Evolutionary conservation across 35 echinoderm and acorn worm genomes (phyloP), one percentile per base, ranked within the genome.

Genomic region (Apostichopus japonicus): DNA sequence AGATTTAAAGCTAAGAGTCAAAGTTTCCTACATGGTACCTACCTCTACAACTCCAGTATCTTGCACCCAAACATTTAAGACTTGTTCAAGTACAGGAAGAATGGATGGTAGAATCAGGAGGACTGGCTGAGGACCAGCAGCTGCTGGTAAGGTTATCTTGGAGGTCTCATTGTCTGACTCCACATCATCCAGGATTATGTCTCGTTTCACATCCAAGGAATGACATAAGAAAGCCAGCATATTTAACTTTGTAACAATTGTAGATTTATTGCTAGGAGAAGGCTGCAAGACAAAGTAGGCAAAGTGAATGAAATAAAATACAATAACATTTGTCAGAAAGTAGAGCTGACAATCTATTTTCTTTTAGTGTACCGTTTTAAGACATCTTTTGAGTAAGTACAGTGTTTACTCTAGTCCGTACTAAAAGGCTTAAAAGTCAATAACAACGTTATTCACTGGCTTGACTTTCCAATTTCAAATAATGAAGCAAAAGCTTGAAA

Each of bases 171-270:
- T 24, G n/a, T 86, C 94, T 24, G 63, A 63, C 24, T 96, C 94
- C 65, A 55, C 59, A 27, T 79, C 92, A 53, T 95, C 78, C 44
- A 88, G 72, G 8, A 84, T 44, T 55, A 96, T 94, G 22, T 96
- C 93, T 76, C 97, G 62, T 54, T 96, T 96, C 53, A 96, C 88
- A 93, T 99, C 97, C 62, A 99, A 83, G 19, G 95, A 93, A 44
- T 92, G 80, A 80, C 93, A 99, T 7, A 99, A 92, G 91, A 91
- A 95, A 62, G 95, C 93, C 62, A 99, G 93, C 97, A 99, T 99
- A 88, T 90, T 95, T 54, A 99, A 76, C 81, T 96, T 96, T 6
- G 95, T 90, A 5, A 96, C 79, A 77, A 99, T 94, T 14, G 92
- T 94, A 14, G 95, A 93, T 52, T 99, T 99, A 51, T 81, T 95